Evolutionary conservation across 2,797 vertebrate species (phyloP).

Genomic region (Lycodopsis pacificus): DNA sequence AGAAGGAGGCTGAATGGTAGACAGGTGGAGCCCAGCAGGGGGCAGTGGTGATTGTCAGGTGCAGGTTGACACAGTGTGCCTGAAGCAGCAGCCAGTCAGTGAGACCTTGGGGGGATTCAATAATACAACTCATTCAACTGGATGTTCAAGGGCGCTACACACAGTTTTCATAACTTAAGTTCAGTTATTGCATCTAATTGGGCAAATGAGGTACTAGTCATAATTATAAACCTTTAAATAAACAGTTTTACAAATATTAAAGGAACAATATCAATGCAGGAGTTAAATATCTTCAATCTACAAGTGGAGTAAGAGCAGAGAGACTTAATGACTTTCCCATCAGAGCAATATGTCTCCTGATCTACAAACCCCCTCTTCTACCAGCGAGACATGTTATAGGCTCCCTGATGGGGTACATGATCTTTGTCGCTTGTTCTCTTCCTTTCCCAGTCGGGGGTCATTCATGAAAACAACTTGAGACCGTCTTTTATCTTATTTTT

Average conservation of each 20-base stretch:
- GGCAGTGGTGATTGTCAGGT: conserved; percentile 79
- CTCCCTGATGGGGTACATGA: conserved; percentile 60
- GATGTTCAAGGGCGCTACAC: conserved; percentile 11
- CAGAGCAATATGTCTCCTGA: conserved; percentile 42
- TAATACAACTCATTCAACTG: conserved; percentile 33
- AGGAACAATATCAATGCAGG: background rate
- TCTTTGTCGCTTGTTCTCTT: conserved; percentile 67
- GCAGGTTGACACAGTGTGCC: conserved; percentile 12
- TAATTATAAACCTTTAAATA: conserved; percentile 1
- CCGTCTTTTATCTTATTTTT: conserved; percentile 59
- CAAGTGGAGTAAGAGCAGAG: conserved; percentile 34
- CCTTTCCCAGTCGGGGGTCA: conserved; percentile 71
- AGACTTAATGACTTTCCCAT: conserved; percentile 40
- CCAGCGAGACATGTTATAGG: conserved; percentile 61
- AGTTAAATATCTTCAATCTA: conserved; percentile 22
- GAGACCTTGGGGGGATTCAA: conserved; percentile 50
- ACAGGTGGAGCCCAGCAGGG: conserved; percentile 76
- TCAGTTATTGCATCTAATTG: conserved; percentile 8
- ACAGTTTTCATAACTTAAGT: conserved; percentile 23
- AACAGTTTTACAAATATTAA: background rate
- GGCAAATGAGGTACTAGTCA: background rate
- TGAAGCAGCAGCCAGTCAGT: conserved; percentile 10
- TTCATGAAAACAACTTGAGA: conserved; percentile 76
- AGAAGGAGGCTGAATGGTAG: conserved; percentile 4
- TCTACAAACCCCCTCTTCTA: conserved; percentile 51